Evolutionary conservation across 2,888 invertebrate species (phyloP).

Genomic region (Craniophora ligustri): DNA sequence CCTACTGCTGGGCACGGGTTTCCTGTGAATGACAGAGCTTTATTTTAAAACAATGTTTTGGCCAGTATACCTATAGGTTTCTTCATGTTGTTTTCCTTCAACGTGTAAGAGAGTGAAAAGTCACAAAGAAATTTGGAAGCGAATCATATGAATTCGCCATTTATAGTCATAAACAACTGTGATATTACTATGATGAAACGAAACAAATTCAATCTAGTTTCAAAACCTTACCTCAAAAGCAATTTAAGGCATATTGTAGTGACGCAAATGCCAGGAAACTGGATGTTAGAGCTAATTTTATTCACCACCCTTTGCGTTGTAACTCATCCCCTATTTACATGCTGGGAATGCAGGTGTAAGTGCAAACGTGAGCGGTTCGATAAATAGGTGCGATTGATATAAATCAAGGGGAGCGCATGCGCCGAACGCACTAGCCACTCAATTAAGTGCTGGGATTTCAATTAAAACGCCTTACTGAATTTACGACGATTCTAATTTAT

Average conservation of each 20-base stretch:
- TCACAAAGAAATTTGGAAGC: too few species aligned
- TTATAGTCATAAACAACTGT: too few species aligned
- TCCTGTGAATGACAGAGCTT: too few species aligned
- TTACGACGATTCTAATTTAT: constrained; percentile 81
- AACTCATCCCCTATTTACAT: constrained; percentile 56
- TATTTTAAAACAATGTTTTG: too few species aligned
- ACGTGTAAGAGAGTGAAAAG: too few species aligned
- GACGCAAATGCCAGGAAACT: constrained; percentile 31
- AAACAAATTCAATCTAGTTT: too few species aligned
- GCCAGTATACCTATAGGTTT: too few species aligned
- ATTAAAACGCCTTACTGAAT: constrained; percentile 84
- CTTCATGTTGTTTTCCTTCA: too few species aligned
- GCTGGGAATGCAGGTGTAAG: constrained; percentile 64
- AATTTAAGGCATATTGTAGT: constrained; percentile 13
- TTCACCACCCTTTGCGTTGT: constrained; percentile 41
- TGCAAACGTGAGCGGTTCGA: constrained; percentile 67
- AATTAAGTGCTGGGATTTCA: constrained; percentile 85
- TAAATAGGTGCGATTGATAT: constrained; percentile 76
- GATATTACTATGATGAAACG: too few species aligned
- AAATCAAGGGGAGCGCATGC: constrained; percentile 80
- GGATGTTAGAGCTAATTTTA: constrained; percentile 36
- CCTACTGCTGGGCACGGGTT: too few species aligned
- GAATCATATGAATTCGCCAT: too few species aligned
- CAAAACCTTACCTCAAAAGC: not conserved
- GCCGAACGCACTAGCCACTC: constrained; percentile 70